Evolutionary conservation across 2,797 vertebrate genomes (phyloP).

Genomic region (Eulemur albifrons): DNA sequence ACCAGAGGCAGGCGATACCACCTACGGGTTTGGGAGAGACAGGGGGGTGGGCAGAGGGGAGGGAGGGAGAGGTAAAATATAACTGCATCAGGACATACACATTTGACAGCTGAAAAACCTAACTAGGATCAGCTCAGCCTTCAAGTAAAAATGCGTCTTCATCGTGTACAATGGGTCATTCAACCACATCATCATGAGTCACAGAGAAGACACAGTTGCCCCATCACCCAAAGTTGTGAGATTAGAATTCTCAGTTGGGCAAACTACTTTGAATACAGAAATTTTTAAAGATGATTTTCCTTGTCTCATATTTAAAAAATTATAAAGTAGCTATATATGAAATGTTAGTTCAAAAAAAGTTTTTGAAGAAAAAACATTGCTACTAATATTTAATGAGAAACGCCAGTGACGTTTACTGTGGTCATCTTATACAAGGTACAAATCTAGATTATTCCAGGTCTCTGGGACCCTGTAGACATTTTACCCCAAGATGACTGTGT

Average conservation of each 20-base stretch:
- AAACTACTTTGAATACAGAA: not conserved
- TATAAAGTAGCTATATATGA: not conserved
- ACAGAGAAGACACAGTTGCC: not conserved
- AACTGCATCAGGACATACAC: not conserved
- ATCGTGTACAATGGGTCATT: not conserved
- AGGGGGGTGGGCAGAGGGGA: not conserved
- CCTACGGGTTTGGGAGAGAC: constrained; percentile 82
- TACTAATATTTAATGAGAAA: not conserved
- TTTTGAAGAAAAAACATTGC: not conserved
- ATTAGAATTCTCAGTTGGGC: not conserved
- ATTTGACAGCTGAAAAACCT: not conserved
- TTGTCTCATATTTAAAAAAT: not conserved
- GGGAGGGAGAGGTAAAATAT: not conserved
- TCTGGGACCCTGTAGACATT: not conserved
- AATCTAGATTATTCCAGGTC: not conserved
- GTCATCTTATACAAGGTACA: not conserved
- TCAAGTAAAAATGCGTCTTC: not conserved
- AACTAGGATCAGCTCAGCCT: not conserved
- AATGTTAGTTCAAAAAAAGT: not conserved
- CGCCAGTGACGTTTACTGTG: not conserved
- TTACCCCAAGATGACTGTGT: not conserved
- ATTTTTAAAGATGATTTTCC: not conserved
- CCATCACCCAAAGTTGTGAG: not conserved
- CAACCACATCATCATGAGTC: not conserved
- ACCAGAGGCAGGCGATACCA: constrained; percentile 92